Evolutionary conservation across 2,797 vertebrate genomes (phyloP), one percentile per base, ranked within the genome.

Genomic region (Hapalemur alaotrensis): DNA sequence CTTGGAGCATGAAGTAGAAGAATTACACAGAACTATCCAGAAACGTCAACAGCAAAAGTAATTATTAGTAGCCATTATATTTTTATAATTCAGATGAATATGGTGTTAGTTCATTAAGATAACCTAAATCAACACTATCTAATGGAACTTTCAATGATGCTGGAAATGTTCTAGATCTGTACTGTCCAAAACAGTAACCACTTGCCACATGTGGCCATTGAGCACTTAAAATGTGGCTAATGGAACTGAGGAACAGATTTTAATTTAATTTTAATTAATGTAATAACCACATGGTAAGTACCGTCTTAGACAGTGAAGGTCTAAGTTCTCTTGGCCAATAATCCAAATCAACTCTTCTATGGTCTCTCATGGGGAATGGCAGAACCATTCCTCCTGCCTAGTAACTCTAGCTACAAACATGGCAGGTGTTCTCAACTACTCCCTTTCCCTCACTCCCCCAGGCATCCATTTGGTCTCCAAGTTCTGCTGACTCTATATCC

Each of bases 1-100:
- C 54, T 96, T 99, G 95, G 98, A 98, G 69, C 18, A 50, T 22
- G 98, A 99, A 95, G 96, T 99, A 79, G 97, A 98, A 97, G 98
- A 98, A 89, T 97, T 99, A 80, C 98, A n/a, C 2, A 97, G 67
- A 17, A 96, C 96, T 2, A 95, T 98, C 78, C 98, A 97, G 59
- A 98, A 96, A 23, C 97, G 70, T 67, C 97, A 98, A 75, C 97
- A 96, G 20, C 97, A 46, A 94, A 99, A 96, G 99, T 99, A 98
- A 98, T 98, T 98, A 32, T 7, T 5, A 0, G 15, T 93, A 73
- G 41, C 46, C 7, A 22, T 85, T 93, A 59, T 50, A 61, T 65
- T 91, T 95, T 91, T 63, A 41, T 94, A 83, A 87, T 81, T 95
- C 70, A 46, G 48, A 89, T 89, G 17, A 84, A 4, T 92, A 38